A percentile compares a stretch with the other conserved stretches of the same genome.
Conservation (phyloP, 2,113 vertebrate species). For the Etia nguti region DNA sequence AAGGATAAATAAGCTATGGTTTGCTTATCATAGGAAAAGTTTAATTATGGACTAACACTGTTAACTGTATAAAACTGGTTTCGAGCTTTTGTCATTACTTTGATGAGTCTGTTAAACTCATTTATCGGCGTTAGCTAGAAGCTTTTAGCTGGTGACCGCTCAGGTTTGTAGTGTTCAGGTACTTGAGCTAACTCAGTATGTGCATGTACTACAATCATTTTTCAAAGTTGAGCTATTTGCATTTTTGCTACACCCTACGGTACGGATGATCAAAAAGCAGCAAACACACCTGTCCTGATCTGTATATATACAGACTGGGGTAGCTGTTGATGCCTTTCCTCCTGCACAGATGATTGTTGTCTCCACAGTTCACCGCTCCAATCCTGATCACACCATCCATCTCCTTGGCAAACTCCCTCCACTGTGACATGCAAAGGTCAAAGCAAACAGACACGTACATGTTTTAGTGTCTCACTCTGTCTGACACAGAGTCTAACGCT, state of each 20-base stretch:
- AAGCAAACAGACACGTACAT: not conserved
- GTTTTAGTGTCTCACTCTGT: not conserved
- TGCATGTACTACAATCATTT: not conserved
- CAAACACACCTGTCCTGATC: conserved; percentile 77
- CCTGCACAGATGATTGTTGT: conserved; percentile 89
- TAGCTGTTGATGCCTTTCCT: conserved; percentile 93
- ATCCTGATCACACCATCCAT: conserved; percentile 93
- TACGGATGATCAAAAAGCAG: not conserved
- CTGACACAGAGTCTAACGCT: not conserved
- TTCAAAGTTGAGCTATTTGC: not conserved
- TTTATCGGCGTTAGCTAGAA: not conserved
- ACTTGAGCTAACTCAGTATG: not conserved
- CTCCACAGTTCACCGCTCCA: conserved; percentile 95
- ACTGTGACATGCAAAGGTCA: conserved; percentile 65
- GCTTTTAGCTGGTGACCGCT: not conserved
- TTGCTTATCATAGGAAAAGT: not conserved
- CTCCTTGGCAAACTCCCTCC: conserved; percentile 96
- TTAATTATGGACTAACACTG: not conserved
- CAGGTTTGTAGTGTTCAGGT: not conserved
- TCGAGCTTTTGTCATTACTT: not conserved
- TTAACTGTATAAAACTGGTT: not conserved
- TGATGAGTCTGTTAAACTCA: not conserved
- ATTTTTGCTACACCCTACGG: not conserved
- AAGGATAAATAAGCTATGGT: not conserved
- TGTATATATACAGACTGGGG: conserved; percentile 88